Percentiles rank a stretch among this genome's conserved stretches.
These are phyloP conservation scores for Calephelis nemesis DNA, from an alignment of 1,140 invertebrate species.

Conservation along the genomic window DNA sequence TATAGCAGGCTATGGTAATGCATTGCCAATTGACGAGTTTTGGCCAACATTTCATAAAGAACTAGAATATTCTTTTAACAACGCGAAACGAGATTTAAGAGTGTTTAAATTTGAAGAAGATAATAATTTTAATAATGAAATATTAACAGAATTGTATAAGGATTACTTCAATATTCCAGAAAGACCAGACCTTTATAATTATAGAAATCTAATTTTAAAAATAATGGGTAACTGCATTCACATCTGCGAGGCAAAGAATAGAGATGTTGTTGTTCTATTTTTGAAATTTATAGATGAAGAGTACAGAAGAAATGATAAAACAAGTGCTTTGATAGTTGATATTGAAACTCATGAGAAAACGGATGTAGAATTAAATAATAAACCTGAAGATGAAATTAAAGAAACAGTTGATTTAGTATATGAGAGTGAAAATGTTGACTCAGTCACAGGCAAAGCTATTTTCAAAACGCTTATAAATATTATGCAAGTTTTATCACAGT, in stretches of 20 bases:
- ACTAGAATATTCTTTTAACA: conserved; percentile 72
- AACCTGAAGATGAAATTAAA: conserved; percentile 50
- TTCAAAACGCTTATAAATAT: conserved; percentile 85
- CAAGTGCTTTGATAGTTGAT: conserved; percentile 61
- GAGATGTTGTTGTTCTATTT: conserved; percentile 88
- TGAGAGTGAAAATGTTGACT: conserved; percentile 44
- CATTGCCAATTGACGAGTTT: conserved; percentile 84
- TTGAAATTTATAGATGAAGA: conserved; percentile 88
- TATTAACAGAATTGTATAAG: conserved; percentile 53
- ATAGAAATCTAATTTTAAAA: conserved; percentile 89
- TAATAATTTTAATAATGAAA: conserved; percentile 47
- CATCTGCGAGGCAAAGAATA: conserved; percentile 88
- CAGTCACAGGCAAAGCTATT: conserved; percentile 70
- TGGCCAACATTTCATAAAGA: conserved; percentile 87
- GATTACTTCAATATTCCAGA: conserved; percentile 72
- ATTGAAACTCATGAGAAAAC: conserved; percentile 49
- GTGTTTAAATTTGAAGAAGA: conserved; percentile 58
- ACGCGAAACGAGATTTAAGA: conserved; percentile 60
- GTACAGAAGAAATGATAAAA: conserved; percentile 65
- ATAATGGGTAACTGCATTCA: conserved; percentile 86
- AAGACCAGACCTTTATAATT: conserved; percentile 86
- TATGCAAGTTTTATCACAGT: conserved; percentile 87
- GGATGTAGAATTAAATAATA: conserved; percentile 53
- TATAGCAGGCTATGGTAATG: conserved; percentile 85
- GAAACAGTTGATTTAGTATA: conserved; percentile 36